Percentiles rank a stretch among this genome's conserved stretches.
phyloP scores from a whole-genome alignment of 2,888 invertebrate genomes.

The Cheilosia vernalis region DNA sequence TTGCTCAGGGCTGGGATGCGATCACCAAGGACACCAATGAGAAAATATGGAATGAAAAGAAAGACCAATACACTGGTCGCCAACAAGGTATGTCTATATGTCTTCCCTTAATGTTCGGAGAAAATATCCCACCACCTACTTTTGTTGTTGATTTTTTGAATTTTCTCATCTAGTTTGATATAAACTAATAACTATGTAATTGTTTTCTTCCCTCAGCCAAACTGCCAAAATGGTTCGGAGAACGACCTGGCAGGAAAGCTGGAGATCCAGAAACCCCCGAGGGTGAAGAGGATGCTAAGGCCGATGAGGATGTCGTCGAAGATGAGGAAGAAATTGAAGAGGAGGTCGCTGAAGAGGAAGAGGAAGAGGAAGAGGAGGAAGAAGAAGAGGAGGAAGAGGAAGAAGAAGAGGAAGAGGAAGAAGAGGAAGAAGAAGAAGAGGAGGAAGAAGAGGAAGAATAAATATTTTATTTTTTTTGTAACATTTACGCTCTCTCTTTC shows the following conservation, averaged over 20 bases:
- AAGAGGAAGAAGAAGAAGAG: conserved; percentile 83
- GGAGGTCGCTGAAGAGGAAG: conserved; percentile 90
- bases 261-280: conserved; percentile 95
- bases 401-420: conserved; percentile 84
- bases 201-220: conserved; percentile 86
- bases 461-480: conserved; percentile 76
- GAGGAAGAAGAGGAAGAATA: conserved; percentile 83
- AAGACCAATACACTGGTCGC: conserved; percentile 94
- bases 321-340: conserved; percentile 91
- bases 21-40: conserved; percentile 92
- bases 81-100: conserved; percentile 91
- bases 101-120: conserved; percentile 13
- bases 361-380: conserved; percentile 88
- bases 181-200: conserved; percentile 10
- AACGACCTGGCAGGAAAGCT: conserved; percentile 96
- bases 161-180: background rate
- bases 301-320: conserved; percentile 88
- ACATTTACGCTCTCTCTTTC: conserved; percentile 72
- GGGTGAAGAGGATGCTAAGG: conserved; percentile 94
- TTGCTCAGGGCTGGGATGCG: conserved; percentile 91
- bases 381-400: conserved; percentile 86
- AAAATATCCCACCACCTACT: conserved; percentile 28
- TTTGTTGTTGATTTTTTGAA: conserved; percentile 1
- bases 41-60: conserved; percentile 94
- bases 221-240: conserved; percentile 98